These are phyloP conservation scores for Triplophysa bombifrons DNA, from an alignment of 2,797 vertebrate species.

Conservation along the genomic window DNA sequence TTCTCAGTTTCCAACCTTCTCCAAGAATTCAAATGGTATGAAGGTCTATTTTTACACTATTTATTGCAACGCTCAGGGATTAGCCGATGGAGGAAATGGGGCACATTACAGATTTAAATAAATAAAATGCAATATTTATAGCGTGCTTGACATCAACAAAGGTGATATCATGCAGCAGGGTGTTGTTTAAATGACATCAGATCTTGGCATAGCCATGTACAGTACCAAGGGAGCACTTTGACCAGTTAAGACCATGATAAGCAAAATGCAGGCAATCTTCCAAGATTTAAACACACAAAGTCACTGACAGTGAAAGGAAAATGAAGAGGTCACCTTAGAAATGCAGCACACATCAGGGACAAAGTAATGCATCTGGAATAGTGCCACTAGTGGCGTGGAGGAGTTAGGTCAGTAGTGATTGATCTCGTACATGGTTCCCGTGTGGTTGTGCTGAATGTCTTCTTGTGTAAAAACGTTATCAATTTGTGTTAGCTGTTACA, in stretches of 20 bases:
- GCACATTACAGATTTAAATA: conserved; percentile 32
- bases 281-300: not conserved
- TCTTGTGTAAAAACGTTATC: not conserved
- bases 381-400: not conserved
- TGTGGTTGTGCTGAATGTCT: not conserved
- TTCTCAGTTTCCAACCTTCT: conserved; percentile 12
- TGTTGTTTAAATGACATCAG: conserved; percentile 48
- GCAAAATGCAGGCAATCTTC: not conserved
- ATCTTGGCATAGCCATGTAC: conserved; percentile 3
- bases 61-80: conserved; percentile 33
- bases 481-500: not conserved
- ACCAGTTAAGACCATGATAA: not conserved
- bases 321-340: not conserved
- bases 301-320: not conserved
- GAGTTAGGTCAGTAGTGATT: not conserved
- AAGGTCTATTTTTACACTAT: conserved; percentile 40
- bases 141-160: conserved; percentile 37
- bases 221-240: not conserved
- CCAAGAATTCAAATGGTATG: conserved; percentile 38
- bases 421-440: not conserved
- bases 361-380: not conserved
- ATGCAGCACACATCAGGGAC: not conserved
- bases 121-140: conserved; percentile 50
- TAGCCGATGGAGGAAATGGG: conserved; percentile 29
- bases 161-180: conserved; percentile 33